Percentiles rank a stretch among this genome's conserved stretches.
Evolutionary conservation across 2,888 invertebrate species (phyloP).

Genomic region (Auanema sp.): DNA sequence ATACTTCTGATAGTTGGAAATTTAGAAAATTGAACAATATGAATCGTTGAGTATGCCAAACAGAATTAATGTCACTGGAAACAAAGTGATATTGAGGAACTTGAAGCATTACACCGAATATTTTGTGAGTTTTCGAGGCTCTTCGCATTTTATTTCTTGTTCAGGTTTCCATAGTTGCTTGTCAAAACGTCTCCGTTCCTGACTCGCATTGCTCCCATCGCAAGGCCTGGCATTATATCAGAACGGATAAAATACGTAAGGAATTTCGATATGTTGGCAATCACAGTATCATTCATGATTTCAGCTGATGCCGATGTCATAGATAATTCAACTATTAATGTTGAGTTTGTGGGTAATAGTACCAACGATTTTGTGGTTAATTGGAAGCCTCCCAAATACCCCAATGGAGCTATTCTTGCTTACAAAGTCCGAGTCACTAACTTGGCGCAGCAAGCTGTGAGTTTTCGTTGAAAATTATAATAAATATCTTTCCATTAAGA

Average conservation of each 20-base stretch:
- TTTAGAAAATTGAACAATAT: background rate
- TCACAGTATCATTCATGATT: conserved; percentile 13
- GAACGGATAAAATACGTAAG: conserved; percentile 37
- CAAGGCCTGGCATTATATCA: conserved; percentile 35
- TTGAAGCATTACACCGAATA: conserved; percentile 54
- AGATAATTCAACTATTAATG: conserved; percentile 21
- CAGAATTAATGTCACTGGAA: conserved; percentile 25
- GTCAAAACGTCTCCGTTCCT: conserved; percentile 43
- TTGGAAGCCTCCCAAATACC: conserved; percentile 81
- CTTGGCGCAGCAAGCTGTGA: conserved; percentile 22
- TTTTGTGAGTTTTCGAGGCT: conserved; percentile 29
- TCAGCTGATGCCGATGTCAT: conserved; percentile 26
- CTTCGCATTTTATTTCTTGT: conserved; percentile 3
- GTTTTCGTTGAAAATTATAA: conserved; percentile 7
- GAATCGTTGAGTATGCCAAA: conserved; percentile 17
- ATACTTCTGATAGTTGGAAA: background rate
- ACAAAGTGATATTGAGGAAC: conserved; percentile 28
- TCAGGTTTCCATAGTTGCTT: conserved; percentile 48
- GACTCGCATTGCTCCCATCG: conserved; percentile 22
- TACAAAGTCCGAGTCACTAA: conserved; percentile 68
- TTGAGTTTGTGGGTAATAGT: conserved; percentile 18
- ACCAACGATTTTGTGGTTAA: conserved; percentile 12
- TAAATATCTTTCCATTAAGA: conserved; percentile 14
- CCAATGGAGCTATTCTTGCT: conserved; percentile 85
- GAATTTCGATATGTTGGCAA: background rate